Percentiles rank a stretch among this genome's conserved stretches.
Evolutionary conservation across 2,888 invertebrate genomes (phyloP).

Genomic region (Nebria salina): DNA sequence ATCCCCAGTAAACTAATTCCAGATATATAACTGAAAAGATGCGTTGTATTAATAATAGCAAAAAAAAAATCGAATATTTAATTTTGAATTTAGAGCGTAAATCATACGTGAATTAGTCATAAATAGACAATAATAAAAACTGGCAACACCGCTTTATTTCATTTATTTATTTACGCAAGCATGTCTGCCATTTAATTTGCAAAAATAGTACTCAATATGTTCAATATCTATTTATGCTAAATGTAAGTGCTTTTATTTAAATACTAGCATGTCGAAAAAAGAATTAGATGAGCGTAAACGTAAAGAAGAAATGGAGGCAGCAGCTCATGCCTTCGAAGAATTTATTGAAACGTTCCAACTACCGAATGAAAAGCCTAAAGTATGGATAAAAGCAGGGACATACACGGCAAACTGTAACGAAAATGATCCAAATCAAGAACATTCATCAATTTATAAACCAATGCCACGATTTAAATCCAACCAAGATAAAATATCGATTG

Average conservation of each 20-base stretch:
- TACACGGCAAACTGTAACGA: slow-evolving; percentile 90
- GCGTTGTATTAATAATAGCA: slow-evolving; percentile 27
- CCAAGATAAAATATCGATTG: slow-evolving; percentile 66
- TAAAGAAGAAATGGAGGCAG: slow-evolving; percentile 87
- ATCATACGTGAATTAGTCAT: background rate
- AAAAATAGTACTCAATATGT: background rate
- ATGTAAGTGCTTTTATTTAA: background rate
- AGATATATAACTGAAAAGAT: slow-evolving; percentile 73
- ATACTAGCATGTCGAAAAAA: slow-evolving; percentile 67
- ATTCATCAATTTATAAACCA: slow-evolving; percentile 90
- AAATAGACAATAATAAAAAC: background rate
- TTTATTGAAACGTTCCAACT: slow-evolving; percentile 96
- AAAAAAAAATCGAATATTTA: slow-evolving; percentile 15
- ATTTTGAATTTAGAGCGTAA: slow-evolving; percentile 4
- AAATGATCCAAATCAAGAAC: slow-evolving; percentile 78
- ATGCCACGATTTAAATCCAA: slow-evolving; percentile 73
- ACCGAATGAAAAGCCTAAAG: slow-evolving; percentile 78
- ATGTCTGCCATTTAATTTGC: no score
- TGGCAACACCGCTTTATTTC: background rate
- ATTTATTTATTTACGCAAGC: slow-evolving; percentile 19
- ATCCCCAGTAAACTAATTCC: slow-evolving; percentile 78
- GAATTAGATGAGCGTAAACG: slow-evolving; percentile 83
- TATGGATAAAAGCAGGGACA: slow-evolving; percentile 95
- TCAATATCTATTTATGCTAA: background rate
- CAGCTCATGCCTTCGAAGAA: slow-evolving; percentile 91